A percentile compares a stretch with the other conserved stretches of the same genome.
Conservation (phyloP, 2,113 vertebrate species). For the Cacatua alba region DNA sequence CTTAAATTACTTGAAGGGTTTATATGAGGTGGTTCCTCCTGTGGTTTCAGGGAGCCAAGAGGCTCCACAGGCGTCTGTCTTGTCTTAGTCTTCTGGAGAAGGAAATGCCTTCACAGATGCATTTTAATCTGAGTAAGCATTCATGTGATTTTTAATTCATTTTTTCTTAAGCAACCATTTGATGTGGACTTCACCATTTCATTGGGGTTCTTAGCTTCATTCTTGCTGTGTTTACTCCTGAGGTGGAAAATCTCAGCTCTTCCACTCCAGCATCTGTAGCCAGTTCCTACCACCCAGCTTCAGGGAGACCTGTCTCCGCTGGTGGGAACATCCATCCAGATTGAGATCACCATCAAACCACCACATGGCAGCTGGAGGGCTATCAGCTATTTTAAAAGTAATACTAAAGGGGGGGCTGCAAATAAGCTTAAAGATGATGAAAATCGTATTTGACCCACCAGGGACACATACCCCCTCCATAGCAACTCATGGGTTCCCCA, state of each 20-base stretch:
- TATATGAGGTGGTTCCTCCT: not conserved
- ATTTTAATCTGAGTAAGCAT: not conserved
- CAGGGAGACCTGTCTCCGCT: not conserved
- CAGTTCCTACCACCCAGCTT: not conserved
- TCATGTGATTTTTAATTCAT: not conserved
- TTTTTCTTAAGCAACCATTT: not conserved
- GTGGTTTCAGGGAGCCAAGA: not conserved
- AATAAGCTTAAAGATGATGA: not conserved
- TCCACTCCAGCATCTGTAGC: not conserved
- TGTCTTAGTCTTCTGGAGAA: not conserved
- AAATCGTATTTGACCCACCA: not conserved
- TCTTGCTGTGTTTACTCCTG: not conserved
- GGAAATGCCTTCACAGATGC: not conserved
- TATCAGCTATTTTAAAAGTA: not conserved
- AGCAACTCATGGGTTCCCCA: not conserved
- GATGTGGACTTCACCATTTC: not conserved
- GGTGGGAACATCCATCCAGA: not conserved
- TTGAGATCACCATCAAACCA: not conserved
- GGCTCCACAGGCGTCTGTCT: not conserved
- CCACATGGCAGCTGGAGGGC: not conserved
- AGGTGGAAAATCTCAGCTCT: not conserved
- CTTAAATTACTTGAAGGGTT: conserved; percentile 14
- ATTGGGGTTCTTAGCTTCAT: not conserved
- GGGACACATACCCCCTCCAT: rapidly evolving
- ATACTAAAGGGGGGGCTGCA: not conserved